Evolutionary conservation across 2,888 invertebrate species (phyloP).

Genomic region (Aporophyla lueneburgensis): DNA sequence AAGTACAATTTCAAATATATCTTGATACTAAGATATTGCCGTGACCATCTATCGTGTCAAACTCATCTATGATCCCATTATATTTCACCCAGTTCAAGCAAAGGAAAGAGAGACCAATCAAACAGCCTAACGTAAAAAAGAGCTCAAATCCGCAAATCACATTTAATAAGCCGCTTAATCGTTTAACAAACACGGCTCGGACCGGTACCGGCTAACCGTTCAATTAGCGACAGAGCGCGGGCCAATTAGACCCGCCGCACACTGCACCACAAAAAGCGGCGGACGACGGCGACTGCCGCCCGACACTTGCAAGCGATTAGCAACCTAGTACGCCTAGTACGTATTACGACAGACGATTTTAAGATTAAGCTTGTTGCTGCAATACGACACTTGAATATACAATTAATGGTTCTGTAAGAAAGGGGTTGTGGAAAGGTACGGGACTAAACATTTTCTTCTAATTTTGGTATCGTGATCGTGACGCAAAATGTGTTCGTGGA

Average conservation of each 20-base stretch:
- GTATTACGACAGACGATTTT: constrained; percentile 46
- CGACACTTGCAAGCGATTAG: constrained; percentile 62
- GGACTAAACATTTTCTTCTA: background rate
- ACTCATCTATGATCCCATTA: background rate
- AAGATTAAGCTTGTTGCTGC: constrained; percentile 31
- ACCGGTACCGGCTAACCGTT: constrained; percentile 82
- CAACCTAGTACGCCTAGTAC: constrained; percentile 43
- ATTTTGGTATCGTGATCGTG: background rate
- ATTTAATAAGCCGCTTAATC: constrained; percentile 80
- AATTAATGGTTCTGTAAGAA: constrained; percentile 1
- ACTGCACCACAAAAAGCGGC: constrained; percentile 77
- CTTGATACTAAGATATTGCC: no score
- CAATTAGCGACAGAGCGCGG: constrained; percentile 84
- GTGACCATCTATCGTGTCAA: background rate
- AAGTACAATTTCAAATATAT: background rate
- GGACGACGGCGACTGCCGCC: constrained; percentile 34
- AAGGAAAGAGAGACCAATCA: constrained; percentile 39
- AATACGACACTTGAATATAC: constrained; percentile 14
- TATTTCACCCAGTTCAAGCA: constrained; percentile 9
- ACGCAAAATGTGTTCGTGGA: constrained; percentile 10
- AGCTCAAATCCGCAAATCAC: constrained; percentile 69
- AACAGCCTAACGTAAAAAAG: constrained; percentile 37
- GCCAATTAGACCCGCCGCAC: constrained; percentile 82
- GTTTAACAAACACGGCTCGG: constrained; percentile 79
- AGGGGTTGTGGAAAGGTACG: background rate